Conservation (phyloP, 1,140 invertebrate species). For the Scaptomyza montana region DNA sequence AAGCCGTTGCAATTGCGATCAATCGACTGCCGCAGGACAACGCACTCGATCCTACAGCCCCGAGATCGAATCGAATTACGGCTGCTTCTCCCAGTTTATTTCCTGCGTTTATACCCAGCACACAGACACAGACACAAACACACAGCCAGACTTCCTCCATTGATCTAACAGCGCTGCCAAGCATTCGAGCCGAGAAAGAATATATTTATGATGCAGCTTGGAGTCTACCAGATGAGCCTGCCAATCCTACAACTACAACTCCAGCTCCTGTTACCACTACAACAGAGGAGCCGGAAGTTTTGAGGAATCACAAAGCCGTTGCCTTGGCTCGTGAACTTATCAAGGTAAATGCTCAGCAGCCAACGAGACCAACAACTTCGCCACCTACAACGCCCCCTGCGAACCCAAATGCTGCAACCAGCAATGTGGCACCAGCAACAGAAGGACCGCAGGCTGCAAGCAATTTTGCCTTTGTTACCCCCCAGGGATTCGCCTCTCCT, state of each 20-base stretch:
- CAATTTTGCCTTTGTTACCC: not conserved
- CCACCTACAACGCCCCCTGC: not conserved
- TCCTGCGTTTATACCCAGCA: conserved; percentile 3
- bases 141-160: not conserved
- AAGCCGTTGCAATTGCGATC: not conserved
- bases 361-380: not conserved
- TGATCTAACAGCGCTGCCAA: not conserved
- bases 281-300: not conserved
- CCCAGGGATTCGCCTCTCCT: not conserved
- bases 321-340: not conserved
- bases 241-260: not conserved
- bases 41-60: not conserved
- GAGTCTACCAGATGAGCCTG: not conserved
- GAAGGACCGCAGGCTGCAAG: not conserved
- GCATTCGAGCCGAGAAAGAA: not conserved
- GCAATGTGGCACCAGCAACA: too few species aligned
- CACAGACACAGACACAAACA: conserved; percentile 45
- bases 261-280: not conserved
- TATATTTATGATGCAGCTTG: not conserved
- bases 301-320: not conserved
- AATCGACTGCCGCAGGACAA: not conserved
- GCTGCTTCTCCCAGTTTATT: not conserved
- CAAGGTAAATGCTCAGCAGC: not conserved
- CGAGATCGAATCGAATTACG: not conserved
- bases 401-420: too few species aligned